A percentile compares a stretch with the other conserved stretches of the same genome.
These are phyloP conservation scores for Chelidonichthys spinosus DNA, from an alignment of 2,797 vertebrate genomes.

Conservation along the genomic window DNA sequence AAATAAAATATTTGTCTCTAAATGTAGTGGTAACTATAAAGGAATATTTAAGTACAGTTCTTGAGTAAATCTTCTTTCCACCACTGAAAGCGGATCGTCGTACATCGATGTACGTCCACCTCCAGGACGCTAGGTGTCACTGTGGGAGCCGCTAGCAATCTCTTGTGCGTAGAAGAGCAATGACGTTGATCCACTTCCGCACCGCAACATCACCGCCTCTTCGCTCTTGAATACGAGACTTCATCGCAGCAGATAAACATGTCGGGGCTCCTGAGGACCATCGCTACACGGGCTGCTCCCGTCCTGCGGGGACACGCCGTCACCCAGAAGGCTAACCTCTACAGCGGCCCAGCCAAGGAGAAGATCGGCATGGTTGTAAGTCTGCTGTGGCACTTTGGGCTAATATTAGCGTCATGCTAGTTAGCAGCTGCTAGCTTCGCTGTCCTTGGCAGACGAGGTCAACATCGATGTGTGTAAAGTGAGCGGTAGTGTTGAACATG, in stretches of 20 bases:
- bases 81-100: neutral
- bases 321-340: conserved; percentile 37
- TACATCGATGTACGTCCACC: neutral
- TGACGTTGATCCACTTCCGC: neutral
- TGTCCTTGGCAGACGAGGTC: conserved; percentile 69
- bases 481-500: accelerated
- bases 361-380: conserved; percentile 41
- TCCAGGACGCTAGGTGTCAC: conserved; percentile 32
- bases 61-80: neutral
- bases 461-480: neutral
- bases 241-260: conserved; percentile 6
- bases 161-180: neutral
- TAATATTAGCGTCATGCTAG: neutral
- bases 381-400: neutral
- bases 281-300: conserved; percentile 42
- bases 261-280: conserved; percentile 49
- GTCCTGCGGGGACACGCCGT: conserved; percentile 33
- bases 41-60: neutral
- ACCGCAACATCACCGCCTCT: neutral
- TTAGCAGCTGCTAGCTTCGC: conserved; percentile 19
- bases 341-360: conserved; percentile 10
- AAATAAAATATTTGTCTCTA: no score
- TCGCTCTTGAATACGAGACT: neutral
- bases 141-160: accelerated
- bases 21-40: neutral